Evolutionary conservation across 2,888 invertebrate genomes (phyloP).

Genomic region (Himalopsyche kuldschensis): DNA sequence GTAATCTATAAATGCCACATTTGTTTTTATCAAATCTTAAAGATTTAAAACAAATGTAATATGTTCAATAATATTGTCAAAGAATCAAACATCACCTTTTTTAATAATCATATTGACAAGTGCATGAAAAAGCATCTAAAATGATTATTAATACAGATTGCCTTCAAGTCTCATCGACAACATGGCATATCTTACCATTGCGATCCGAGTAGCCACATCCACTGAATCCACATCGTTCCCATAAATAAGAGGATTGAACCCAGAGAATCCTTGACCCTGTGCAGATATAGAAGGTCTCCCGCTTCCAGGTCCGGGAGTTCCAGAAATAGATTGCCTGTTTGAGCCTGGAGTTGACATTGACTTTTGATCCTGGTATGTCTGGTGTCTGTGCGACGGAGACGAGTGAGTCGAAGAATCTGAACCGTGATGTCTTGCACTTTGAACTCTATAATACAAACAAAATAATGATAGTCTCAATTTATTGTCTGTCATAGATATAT

Average conservation of each 20-base stretch:
- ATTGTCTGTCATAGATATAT: too few species aligned
- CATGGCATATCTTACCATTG: slow-evolving; percentile 70
- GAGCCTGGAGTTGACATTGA: slow-evolving; percentile 43
- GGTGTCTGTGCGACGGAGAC: slow-evolving; percentile 32
- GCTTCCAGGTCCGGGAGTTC: slow-evolving; percentile 49
- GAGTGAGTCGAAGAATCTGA: slow-evolving; percentile 31
- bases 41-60: too few species aligned
- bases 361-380: slow-evolving; percentile 42
- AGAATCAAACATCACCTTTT: too few species aligned
- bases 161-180: background rate
- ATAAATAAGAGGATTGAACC: slow-evolving; percentile 85
- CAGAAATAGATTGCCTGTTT: slow-evolving; percentile 48
- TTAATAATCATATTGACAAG: too few species aligned
- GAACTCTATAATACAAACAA: slow-evolving; percentile 25
- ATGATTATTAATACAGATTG: background rate
- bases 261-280: slow-evolving; percentile 60
- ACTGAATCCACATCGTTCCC: slow-evolving; percentile 97
- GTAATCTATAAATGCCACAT: too few species aligned
- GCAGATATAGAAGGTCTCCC: slow-evolving; percentile 55
- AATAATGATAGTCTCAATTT: background rate
- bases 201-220: slow-evolving; percentile 96
- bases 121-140: background rate
- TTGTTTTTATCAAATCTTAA: too few species aligned
- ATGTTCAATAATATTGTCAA: too few species aligned
- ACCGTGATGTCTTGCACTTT: slow-evolving; percentile 34